Percentiles rank a stretch among this genome's conserved stretches.
Evolutionary conservation across 2,797 vertebrate species (phyloP).

Genomic region (Intellagama lesueurii): DNA sequence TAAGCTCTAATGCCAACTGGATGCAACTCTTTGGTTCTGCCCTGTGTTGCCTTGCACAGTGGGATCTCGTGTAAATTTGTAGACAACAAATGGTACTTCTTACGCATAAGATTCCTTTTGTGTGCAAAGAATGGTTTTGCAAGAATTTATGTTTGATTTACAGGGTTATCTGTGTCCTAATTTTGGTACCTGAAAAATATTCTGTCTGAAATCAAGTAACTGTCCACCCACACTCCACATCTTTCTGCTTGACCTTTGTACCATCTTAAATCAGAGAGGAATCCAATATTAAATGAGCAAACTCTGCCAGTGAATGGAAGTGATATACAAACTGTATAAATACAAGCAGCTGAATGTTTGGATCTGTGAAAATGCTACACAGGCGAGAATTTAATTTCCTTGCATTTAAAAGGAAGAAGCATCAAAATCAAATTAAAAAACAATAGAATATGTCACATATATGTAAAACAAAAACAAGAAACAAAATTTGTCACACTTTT

Average conservation of each 20-base stretch:
- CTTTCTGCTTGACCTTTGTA: background rate
- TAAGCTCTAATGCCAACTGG: background rate
- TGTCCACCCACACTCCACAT: background rate
- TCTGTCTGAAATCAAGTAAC: background rate
- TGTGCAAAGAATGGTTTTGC: background rate
- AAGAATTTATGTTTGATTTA: background rate
- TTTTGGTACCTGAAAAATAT: background rate
- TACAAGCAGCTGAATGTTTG: background rate
- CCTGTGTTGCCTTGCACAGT: background rate
- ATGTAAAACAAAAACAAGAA: too few species aligned
- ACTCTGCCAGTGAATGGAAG: conserved; percentile 60
- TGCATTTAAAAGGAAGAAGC: too few species aligned
- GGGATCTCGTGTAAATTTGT: background rate
- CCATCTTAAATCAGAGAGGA: too few species aligned
- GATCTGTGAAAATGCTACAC: background rate
- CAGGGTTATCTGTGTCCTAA: too few species aligned
- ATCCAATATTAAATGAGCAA: background rate
- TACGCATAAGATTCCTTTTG: too few species aligned
- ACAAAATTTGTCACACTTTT: too few species aligned
- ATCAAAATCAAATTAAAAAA: too few species aligned
- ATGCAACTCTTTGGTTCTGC: background rate
- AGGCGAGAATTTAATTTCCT: too few species aligned
- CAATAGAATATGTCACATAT: too few species aligned
- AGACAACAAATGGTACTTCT: background rate
- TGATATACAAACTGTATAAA: background rate